Conservation (phyloP, 2,113 vertebrate species). For the Thunnus maccoyii region DNA sequence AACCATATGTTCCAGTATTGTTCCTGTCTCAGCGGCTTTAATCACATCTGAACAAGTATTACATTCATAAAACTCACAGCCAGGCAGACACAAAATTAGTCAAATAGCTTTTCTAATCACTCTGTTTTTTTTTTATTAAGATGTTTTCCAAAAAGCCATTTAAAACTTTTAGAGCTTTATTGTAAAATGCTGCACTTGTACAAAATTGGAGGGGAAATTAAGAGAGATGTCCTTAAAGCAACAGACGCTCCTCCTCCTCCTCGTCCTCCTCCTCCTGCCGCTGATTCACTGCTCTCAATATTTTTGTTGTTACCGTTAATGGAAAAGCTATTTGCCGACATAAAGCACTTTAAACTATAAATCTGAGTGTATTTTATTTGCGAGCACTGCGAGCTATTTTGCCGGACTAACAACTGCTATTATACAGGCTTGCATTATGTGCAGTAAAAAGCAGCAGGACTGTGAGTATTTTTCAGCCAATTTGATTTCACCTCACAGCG, state of each 20-base stretch:
- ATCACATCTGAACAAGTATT: background rate
- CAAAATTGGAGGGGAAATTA: constrained; percentile 8
- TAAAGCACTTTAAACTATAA: constrained; percentile 47
- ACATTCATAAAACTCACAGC: background rate
- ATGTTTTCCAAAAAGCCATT: constrained; percentile 13
- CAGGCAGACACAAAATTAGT: background rate
- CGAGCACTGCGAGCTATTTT: background rate
- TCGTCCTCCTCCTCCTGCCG: no score
- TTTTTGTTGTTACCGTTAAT: constrained; percentile 57
- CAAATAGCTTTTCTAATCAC: background rate
- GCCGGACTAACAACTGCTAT: constrained; percentile 28
- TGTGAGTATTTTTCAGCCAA: constrained; percentile 7
- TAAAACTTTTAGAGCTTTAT: constrained; percentile 20
- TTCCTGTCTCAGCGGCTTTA: background rate
- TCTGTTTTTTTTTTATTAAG: background rate
- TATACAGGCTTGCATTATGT: constrained; percentile 23
- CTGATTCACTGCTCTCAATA: constrained; percentile 49
- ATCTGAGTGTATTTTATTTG: constrained; percentile 39
- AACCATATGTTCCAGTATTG: background rate
- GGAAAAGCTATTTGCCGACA: constrained; percentile 65
- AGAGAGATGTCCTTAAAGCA: background rate
- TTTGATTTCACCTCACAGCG: constrained; percentile 22
- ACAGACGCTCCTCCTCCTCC: background rate
- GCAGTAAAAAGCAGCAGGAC: constrained; percentile 20
- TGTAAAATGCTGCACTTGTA: constrained; percentile 5